These are phyloP conservation scores for Jacana jacana DNA, from an alignment of 2,113 vertebrate genomes.

Conservation along the genomic window DNA sequence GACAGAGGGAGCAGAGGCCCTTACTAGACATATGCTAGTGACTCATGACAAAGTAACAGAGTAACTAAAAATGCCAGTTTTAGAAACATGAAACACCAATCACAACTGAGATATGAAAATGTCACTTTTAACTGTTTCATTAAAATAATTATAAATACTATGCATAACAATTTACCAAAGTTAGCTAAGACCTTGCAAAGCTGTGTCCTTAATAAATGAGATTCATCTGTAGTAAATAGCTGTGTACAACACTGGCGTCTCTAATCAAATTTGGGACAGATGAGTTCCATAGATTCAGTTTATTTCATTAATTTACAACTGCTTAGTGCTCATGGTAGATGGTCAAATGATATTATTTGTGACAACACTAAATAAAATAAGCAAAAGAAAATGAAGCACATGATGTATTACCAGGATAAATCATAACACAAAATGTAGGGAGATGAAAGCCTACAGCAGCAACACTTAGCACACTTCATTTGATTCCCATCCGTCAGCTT, in stretches of 20 bases:
- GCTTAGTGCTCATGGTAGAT: slow-evolving; percentile 74
- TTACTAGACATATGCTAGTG: background rate
- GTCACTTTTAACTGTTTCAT: slow-evolving; percentile 57
- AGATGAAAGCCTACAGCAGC: slow-evolving; percentile 80
- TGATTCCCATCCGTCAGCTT: slow-evolving; percentile 87
- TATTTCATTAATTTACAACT: slow-evolving; percentile 83
- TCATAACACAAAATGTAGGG: slow-evolving; percentile 75
- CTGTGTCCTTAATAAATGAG: slow-evolving; percentile 71
- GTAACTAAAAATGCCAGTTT: background rate
- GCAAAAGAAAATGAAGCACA: slow-evolving; percentile 74
- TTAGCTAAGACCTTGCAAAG: slow-evolving; percentile 24
- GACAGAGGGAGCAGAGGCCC: background rate
- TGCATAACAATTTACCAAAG: slow-evolving; percentile 37
- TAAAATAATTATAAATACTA: slow-evolving; percentile 63
- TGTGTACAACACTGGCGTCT: slow-evolving; percentile 64
- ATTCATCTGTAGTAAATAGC: slow-evolving; percentile 73
- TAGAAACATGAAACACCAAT: background rate
- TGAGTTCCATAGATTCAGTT: slow-evolving; percentile 71
- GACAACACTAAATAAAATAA: slow-evolving; percentile 85
- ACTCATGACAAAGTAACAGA: background rate
- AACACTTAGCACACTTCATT: slow-evolving; percentile 88
- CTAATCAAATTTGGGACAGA: slow-evolving; percentile 81
- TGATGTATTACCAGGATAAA: slow-evolving; percentile 86
- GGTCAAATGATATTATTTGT: slow-evolving; percentile 82
- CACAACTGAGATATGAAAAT: slow-evolving; percentile 47